These are phyloP conservation scores for Melipona quadrifasciata DNA, from an alignment of 1,140 invertebrate species.

Conservation along the genomic window DNA sequence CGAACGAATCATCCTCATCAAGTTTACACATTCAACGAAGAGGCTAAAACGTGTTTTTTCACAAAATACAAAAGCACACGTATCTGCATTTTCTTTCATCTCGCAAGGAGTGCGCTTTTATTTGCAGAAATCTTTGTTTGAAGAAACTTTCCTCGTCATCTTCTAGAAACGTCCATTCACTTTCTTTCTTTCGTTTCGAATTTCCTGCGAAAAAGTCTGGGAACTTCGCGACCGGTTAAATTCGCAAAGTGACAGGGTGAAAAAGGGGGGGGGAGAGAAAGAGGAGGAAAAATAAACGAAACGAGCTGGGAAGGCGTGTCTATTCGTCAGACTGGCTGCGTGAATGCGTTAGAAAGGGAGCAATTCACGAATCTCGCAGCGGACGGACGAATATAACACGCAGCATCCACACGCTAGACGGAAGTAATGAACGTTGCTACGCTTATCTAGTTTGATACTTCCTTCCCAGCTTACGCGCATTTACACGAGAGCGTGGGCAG, in stretches of 20 bases:
- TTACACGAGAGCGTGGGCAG: constrained; percentile 26
- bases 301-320: not conserved
- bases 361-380: constrained; percentile 23
- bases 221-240: no score
- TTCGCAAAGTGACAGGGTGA: no score
- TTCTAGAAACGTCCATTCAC: not conserved
- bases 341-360: constrained; percentile 11
- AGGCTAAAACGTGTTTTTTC: no score
- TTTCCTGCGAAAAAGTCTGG: no score
- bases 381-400: constrained; percentile 44
- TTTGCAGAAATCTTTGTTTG: no score
- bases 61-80: no score
- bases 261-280: not conserved
- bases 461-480: constrained; percentile 60
- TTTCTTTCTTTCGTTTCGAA: not conserved
- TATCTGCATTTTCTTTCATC: no score
- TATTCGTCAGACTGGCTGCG: not conserved
- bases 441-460: constrained; percentile 71
- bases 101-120: no score
- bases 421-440: constrained; percentile 59
- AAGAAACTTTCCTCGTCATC: no score
- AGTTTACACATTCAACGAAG: no score
- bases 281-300: no score
- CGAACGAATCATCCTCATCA: no score
- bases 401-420: constrained; percentile 57